Conservation (phyloP, 2,113 vertebrate genomes). For the Talpa occidentalis region DNA sequence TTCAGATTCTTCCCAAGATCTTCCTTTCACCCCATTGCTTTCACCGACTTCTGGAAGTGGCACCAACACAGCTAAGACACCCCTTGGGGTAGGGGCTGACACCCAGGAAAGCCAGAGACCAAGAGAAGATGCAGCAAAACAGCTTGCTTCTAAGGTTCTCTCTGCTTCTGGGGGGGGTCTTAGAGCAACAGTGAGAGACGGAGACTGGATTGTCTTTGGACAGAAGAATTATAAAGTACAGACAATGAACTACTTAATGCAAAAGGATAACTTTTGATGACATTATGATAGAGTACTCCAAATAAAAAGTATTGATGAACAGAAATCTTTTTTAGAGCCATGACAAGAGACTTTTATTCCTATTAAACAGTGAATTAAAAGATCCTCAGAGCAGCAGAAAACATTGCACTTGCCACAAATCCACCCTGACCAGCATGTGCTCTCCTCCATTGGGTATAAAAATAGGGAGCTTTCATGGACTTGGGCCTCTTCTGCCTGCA, state of each 20-base stretch:
- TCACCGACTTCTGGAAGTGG: constrained; percentile 84
- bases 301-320: neutral
- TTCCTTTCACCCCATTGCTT: constrained; percentile 91
- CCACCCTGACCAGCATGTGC: neutral
- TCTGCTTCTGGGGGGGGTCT: neutral
- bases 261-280: neutral
- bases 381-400: neutral
- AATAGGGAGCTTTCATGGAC: neutral
- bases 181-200: neutral
- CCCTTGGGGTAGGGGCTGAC: constrained; percentile 82
- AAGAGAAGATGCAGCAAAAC: constrained; percentile 90
- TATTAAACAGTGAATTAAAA: neutral
- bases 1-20: constrained; percentile 88
- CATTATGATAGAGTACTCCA: neutral
- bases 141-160: constrained; percentile 94
- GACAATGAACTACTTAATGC: neutral
- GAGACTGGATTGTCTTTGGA: constrained; percentile 31
- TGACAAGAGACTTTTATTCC: neutral
- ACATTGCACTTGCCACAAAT: neutral
- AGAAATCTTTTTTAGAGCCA: neutral
- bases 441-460: neutral
- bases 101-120: constrained; percentile 88
- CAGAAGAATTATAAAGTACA: neutral
- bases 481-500: neutral
- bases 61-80: constrained; percentile 81